Evolutionary conservation across 2,113 vertebrate genomes (phyloP), one percentile per base, ranked within the genome.

Genomic region (Nannospalax galili): DNA sequence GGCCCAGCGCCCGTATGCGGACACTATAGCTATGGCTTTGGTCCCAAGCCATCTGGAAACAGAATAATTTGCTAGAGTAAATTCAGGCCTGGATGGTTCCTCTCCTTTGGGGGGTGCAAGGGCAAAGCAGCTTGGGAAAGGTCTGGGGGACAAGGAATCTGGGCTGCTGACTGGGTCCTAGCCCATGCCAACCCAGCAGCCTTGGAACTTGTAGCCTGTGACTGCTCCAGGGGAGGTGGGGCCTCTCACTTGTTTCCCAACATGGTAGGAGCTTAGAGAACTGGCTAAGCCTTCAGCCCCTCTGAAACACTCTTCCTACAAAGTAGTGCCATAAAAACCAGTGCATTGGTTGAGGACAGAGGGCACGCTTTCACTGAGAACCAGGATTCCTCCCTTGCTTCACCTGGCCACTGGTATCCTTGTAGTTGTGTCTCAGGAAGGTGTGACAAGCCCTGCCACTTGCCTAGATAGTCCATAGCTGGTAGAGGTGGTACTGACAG

Each of bases 1-100:
- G 97, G 97, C 96, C 84, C 45, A 30, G 90, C 70, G 95, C 94
- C 96, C 40, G 1, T n/a, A 73, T 81, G 97, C 97, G 17, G 89
- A 96, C 75, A 88, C 93, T 96, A 93, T 97, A 67, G 84, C 93
- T 79, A 93, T 87, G 94, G 94, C 67, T 96, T 94, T 92, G 96
- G 91, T 81, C 94, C 84, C 84, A 96, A 93, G 93, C 97, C 94
- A 92, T 93, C 87, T 85, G 93, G 88, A 97, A 80, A 64, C 74
- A 84, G 93, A 94, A 64, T 88, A 52, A 91, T 92, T 96, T 95
- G 92, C 94, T 92, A 48, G 72, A 97, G 72, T 90, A 72, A 96
- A 94, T 81, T 93, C 24, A 64, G 74, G 73, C 69, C 91, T 80
- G 82, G 96, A 52, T 32, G 56, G 64, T 37, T 80, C 65, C 45